A percentile compares a stretch with the other conserved stretches of the same genome.
Conservation (phyloP, 2,888 invertebrate genomes). For the Athalia cordata region DNA sequence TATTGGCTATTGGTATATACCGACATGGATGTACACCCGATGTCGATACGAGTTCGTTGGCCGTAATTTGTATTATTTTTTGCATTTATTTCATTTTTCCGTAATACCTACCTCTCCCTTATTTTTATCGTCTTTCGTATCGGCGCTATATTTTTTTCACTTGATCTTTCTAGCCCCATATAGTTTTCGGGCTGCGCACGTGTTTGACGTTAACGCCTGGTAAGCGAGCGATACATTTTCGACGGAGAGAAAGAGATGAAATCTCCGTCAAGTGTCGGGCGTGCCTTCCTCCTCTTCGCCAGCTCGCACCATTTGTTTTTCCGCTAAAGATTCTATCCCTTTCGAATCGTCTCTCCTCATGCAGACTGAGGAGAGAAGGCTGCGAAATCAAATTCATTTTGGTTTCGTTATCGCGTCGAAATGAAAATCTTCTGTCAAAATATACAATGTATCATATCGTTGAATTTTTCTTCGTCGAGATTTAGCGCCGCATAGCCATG, state of each 20-base stretch:
- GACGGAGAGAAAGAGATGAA: neutral
- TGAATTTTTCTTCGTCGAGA: too few species aligned
- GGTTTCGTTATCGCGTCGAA: too few species aligned
- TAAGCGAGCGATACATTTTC: slow-evolving; percentile 10
- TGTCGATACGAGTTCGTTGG: too few species aligned
- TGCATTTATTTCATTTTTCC: too few species aligned
- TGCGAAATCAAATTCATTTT: too few species aligned
- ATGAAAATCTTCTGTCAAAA: too few species aligned
- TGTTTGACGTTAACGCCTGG: slow-evolving; percentile 40
- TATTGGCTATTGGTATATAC: too few species aligned
- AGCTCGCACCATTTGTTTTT: neutral
- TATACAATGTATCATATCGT: too few species aligned
- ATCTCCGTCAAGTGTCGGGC: slow-evolving; percentile 21
- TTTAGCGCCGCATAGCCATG: too few species aligned
- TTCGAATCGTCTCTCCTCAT: neutral
- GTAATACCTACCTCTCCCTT: neutral
- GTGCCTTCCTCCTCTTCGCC: neutral
- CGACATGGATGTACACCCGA: too few species aligned
- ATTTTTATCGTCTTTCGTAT: neutral
- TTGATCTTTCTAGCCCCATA: slow-evolving; percentile 2
- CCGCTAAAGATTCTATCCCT: neutral
- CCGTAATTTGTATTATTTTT: too few species aligned
- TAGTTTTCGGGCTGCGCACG: slow-evolving; percentile 14
- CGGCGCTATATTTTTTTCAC: neutral
- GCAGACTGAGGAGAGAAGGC: too few species aligned